A percentile compares a stretch with the other conserved stretches of the same genome.
Evolutionary conservation across 2,888 invertebrate genomes (phyloP).

Genomic region (Drosophila parthenogenetica): DNA sequence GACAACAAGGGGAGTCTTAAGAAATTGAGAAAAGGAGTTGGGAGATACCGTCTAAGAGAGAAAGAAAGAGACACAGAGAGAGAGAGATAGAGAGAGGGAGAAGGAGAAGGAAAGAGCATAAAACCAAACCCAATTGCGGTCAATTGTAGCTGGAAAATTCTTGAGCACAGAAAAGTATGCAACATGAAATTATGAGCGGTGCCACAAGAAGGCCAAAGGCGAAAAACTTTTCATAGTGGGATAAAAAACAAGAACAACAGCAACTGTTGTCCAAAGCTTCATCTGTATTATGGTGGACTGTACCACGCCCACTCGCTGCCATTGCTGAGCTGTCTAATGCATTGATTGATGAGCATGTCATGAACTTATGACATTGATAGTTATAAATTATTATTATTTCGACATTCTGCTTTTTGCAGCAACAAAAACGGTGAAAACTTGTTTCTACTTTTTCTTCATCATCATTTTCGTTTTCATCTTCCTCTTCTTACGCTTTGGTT

Average conservation of each 20-base stretch:
- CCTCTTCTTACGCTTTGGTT: constrained; percentile 12
- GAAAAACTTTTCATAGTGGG: constrained; percentile 43
- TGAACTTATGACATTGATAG: constrained; percentile 84
- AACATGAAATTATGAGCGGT: constrained; percentile 67
- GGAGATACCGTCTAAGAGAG: no score
- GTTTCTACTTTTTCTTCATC: constrained; percentile 9
- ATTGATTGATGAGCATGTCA: constrained; percentile 84
- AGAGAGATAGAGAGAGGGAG: background rate
- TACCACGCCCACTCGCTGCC: constrained; percentile 26
- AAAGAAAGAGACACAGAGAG: background rate
- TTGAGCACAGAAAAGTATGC: constrained; percentile 56
- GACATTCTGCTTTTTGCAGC: constrained; percentile 64
- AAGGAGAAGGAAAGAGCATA: constrained; percentile 4
- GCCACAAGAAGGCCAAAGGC: constrained; percentile 40
- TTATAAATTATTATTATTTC: constrained; percentile 84
- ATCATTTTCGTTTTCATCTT: constrained; percentile 4
- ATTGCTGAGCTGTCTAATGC: constrained; percentile 71
- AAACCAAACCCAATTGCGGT: constrained; percentile 67
- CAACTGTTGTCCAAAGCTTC: constrained; percentile 33
- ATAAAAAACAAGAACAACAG: constrained; percentile 27
- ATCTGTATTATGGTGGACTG: constrained; percentile 25
- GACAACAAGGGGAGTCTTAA: background rate
- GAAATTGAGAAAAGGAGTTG: no score
- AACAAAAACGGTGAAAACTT: constrained; percentile 49
- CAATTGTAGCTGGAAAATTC: constrained; percentile 69